Evolutionary conservation across 2,113 vertebrate species (phyloP).

Genomic region (Chloropsis cyanopogon): DNA sequence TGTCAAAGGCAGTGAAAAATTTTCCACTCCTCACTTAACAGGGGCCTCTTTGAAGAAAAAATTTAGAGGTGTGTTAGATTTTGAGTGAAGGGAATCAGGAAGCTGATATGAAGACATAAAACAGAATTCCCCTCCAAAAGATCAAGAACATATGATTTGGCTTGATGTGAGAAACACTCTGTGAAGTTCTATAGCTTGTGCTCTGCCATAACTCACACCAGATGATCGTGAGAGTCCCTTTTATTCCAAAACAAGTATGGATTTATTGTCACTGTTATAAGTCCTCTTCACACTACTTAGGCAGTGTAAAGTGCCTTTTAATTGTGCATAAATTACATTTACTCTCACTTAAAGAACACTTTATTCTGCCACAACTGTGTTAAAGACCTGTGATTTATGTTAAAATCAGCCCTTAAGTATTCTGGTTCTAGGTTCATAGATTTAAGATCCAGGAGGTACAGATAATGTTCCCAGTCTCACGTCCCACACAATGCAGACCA

Average conservation of each 20-base stretch:
- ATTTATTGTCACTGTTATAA: constrained; percentile 27
- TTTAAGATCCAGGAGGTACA: neutral
- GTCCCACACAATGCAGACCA: neutral
- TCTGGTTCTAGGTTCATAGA: neutral
- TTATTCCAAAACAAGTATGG: neutral
- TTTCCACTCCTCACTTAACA: neutral
- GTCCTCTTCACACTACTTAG: neutral
- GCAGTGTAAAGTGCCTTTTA: neutral
- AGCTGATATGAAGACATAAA: neutral
- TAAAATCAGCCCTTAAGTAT: neutral
- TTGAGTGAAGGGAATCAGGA: neutral
- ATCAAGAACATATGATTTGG: neutral
- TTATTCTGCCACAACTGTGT: neutral
- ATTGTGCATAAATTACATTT: constrained; percentile 35
- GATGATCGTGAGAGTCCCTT: neutral
- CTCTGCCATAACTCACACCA: neutral
- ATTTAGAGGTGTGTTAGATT: neutral
- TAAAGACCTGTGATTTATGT: neutral
- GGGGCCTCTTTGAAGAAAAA: neutral
- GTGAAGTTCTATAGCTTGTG: neutral
- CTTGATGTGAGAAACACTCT: neutral
- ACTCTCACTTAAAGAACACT: neutral
- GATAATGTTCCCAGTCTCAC: neutral
- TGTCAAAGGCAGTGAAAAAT: neutral
- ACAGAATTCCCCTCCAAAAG: neutral